Evolutionary conservation across 2,888 invertebrate species (phyloP).

Genomic region (Leptinotarsa rubiginosa): DNA sequence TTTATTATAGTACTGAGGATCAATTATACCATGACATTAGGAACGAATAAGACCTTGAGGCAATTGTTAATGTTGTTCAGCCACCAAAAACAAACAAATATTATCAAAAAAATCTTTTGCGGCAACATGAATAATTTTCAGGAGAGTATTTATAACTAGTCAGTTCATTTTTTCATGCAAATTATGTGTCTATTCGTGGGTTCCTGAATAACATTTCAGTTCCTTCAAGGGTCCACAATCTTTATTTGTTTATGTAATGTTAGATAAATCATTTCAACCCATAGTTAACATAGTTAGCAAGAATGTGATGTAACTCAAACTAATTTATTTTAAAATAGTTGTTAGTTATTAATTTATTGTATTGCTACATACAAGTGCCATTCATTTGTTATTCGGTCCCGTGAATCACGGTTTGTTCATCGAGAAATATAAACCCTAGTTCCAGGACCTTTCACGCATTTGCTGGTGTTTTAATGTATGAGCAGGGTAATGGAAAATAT

Average conservation of each 20-base stretch:
- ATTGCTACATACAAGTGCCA: constrained; percentile 35
- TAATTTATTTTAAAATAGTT: constrained; percentile 42
- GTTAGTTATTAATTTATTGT: constrained; percentile 39
- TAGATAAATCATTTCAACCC: constrained; percentile 1
- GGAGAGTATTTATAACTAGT: background rate
- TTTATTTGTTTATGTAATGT: background rate
- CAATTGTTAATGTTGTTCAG: no score
- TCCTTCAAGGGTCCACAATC: background rate
- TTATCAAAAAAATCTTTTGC: no score
- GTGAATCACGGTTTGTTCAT: constrained; percentile 53
- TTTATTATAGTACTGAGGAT: no score
- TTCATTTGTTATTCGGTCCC: constrained; percentile 46
- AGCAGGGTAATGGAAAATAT: background rate
- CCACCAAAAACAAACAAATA: no score
- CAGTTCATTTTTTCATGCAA: background rate
- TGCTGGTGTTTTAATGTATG: background rate
- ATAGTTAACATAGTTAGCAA: constrained; percentile 12
- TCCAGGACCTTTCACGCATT: constrained; percentile 47
- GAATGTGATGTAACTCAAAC: constrained; percentile 43
- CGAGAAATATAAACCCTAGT: constrained; percentile 47
- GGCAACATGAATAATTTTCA: no score
- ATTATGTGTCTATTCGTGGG: background rate
- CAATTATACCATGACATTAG: no score
- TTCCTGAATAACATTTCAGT: background rate
- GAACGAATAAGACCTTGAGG: no score